Evolutionary conservation across 2,797 vertebrate genomes (phyloP), one percentile per base, ranked within the genome.

Genomic region (Monodelphis domestica): DNA sequence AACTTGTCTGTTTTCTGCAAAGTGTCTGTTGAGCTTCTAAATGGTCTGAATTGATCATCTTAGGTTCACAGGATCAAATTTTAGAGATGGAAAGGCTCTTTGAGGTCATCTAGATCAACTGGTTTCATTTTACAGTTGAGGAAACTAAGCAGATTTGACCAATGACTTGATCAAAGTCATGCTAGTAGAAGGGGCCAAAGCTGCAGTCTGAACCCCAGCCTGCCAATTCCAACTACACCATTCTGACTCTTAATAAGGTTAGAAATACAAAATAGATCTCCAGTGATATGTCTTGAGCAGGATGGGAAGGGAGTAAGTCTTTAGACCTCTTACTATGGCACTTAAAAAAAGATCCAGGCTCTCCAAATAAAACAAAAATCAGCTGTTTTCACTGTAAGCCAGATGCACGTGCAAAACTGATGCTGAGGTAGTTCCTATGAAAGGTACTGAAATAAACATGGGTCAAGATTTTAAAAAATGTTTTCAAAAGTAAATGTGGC

Each of bases 351-450:
- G 12, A 59, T 92, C 57, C 29, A 59, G 33, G 30, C 57, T 59
- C 59, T 59, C 57, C 57, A 70, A 94, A 63, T 93, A 91, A 95
- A 93, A 91, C 15, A 59, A 10, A 89, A 87, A 90, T 59, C 87
- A 92, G 53, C 1, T 53, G 12, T 59, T 94, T n/a, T 91, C 55
- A 88, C 30, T 87, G 53, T 6, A 91, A 90, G 94, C 38, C n/a
- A 94, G n/a, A 96, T 51, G 94, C 90, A 88, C 50, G 17, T 28
- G 3, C 51, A 57, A 57, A 57, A 30, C 51, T 84, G 17, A 70
- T 93, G 1, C 21, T 50, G 10, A n/a, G 55, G 5, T 17, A 45
- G 29, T 52, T 90, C 89, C 56, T 54, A 88, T 2, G 91, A 55
- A 70, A 94, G 89, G 93, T 91, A 38, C 53, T 7, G 63, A 95